A percentile compares a stretch with the other conserved stretches of the same genome.
Conservation (phyloP, 2,888 invertebrate genomes). For the Gortyna flavago region DNA sequence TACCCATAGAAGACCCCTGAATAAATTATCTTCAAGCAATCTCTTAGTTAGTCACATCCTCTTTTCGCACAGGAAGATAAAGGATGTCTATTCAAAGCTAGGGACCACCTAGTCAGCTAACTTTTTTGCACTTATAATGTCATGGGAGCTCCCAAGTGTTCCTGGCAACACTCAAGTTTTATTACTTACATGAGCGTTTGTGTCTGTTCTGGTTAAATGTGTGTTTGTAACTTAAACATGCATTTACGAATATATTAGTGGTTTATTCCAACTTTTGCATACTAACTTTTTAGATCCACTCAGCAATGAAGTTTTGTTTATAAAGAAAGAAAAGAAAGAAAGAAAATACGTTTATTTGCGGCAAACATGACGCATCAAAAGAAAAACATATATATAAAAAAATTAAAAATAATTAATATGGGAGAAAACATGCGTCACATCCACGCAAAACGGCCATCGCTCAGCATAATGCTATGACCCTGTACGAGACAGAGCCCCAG, state of each 20-base stretch:
- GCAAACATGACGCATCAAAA: no score
- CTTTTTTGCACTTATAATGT: conserved; percentile 21
- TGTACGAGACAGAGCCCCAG: no score
- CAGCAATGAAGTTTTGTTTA: neutral
- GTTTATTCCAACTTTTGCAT: neutral
- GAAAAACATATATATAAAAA: no score
- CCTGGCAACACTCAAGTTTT: conserved; percentile 15
- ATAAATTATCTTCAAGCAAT: neutral
- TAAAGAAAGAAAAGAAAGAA: no score
- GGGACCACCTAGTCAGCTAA: conserved; percentile 37
- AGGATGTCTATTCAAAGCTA: conserved; percentile 10
- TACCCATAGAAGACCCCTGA: no score
- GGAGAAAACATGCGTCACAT: no score
- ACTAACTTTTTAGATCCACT: neutral
- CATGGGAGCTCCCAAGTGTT: conserved; percentile 35
- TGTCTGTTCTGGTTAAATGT: neutral
- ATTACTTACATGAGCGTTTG: neutral
- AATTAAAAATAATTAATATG: no score
- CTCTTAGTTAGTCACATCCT: neutral
- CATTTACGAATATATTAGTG: neutral
- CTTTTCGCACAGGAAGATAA: neutral
- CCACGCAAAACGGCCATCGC: no score
- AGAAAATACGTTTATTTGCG: no score
- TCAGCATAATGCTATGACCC: no score
- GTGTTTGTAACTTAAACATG: neutral